A percentile compares a stretch with the other conserved stretches of the same genome.
These are phyloP conservation scores for Sitta europaea DNA, from an alignment of 2,113 vertebrate species.

Conservation along the genomic window DNA sequence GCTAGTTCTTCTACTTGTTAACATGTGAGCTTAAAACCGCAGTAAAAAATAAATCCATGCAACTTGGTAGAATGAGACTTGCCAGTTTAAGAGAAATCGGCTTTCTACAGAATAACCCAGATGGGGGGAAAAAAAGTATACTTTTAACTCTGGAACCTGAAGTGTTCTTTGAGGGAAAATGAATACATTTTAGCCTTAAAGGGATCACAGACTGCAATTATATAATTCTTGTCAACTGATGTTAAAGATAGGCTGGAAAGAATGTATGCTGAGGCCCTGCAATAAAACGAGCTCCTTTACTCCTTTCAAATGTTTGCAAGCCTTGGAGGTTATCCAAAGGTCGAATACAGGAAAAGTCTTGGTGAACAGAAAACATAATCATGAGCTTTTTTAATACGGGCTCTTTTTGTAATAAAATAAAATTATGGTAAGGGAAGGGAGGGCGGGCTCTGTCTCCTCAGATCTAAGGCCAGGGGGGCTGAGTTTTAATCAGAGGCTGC, in stretches of 20 bases:
- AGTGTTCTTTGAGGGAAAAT: slow-evolving; percentile 85
- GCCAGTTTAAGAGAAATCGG: slow-evolving; percentile 32
- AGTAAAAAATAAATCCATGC: slow-evolving; percentile 45
- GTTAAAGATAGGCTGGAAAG: slow-evolving; percentile 82
- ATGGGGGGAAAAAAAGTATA: slow-evolving; percentile 14
- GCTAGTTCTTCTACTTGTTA: slow-evolving; percentile 39
- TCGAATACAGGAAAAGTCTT: slow-evolving; percentile 81
- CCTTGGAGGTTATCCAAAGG: slow-evolving; percentile 79
- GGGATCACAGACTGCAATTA: slow-evolving; percentile 93
- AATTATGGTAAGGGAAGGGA: slow-evolving; percentile 65
- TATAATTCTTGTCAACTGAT: slow-evolving; percentile 91
- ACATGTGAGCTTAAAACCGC: slow-evolving; percentile 38
- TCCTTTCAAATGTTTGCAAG: slow-evolving; percentile 79
- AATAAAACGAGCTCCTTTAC: slow-evolving; percentile 80
- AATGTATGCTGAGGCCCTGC: slow-evolving; percentile 78
- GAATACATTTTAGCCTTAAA: slow-evolving; percentile 76
- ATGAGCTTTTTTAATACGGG: slow-evolving; percentile 71
- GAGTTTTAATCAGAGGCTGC: slow-evolving; percentile 67
- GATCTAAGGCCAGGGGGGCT: slow-evolving; percentile 66
- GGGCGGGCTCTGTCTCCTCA: slow-evolving; percentile 49
- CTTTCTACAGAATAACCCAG: slow-evolving; percentile 38
- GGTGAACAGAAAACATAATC: slow-evolving; percentile 79
- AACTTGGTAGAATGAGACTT: neutral
- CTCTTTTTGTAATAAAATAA: slow-evolving; percentile 73
- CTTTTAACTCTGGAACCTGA: slow-evolving; percentile 69